These are phyloP conservation scores for Chelonus formosanus DNA, from an alignment of 2,888 invertebrate species.

Conservation along the genomic window DNA sequence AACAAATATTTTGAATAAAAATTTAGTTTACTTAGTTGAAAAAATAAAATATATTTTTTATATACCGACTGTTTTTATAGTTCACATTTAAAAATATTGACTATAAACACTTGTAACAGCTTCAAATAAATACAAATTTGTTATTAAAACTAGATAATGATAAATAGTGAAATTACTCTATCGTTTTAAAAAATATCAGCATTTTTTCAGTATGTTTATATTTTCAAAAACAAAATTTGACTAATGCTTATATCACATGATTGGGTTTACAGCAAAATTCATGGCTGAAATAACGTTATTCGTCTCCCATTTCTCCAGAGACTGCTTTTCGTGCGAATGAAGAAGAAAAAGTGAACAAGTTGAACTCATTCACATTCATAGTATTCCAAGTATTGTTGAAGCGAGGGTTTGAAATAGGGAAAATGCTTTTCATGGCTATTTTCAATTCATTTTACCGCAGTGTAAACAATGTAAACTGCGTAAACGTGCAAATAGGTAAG, in stretches of 20 bases:
- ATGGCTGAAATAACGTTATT: constrained; percentile 25
- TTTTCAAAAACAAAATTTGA: constrained; percentile 21
- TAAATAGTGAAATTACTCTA: no score
- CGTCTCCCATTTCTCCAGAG: constrained; percentile 14
- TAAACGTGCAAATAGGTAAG: constrained; percentile 53
- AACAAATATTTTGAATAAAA: no score
- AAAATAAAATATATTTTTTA: no score
- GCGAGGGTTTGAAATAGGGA: constrained; percentile 37
- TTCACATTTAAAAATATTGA: no score
- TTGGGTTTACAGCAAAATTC: constrained; percentile 1
- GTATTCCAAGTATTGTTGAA: constrained; percentile 39
- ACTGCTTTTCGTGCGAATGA: constrained; percentile 21
- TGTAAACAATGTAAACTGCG: constrained; percentile 54
- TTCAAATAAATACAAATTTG: no score
- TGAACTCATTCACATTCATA: constrained; percentile 43
- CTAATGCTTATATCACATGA: constrained; percentile 3
- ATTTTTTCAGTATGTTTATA: not conserved
- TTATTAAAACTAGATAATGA: no score
- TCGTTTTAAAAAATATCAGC: not conserved
- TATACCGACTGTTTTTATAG: no score
- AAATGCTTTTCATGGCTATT: constrained; percentile 37
- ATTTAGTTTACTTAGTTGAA: no score
- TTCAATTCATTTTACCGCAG: constrained; percentile 47
- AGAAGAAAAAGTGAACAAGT: constrained; percentile 31
- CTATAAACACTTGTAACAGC: no score